Evolutionary conservation across 2,797 vertebrate species (phyloP), one percentile per base, ranked within the genome.

Genomic region (Cossypha polioptera): DNA sequence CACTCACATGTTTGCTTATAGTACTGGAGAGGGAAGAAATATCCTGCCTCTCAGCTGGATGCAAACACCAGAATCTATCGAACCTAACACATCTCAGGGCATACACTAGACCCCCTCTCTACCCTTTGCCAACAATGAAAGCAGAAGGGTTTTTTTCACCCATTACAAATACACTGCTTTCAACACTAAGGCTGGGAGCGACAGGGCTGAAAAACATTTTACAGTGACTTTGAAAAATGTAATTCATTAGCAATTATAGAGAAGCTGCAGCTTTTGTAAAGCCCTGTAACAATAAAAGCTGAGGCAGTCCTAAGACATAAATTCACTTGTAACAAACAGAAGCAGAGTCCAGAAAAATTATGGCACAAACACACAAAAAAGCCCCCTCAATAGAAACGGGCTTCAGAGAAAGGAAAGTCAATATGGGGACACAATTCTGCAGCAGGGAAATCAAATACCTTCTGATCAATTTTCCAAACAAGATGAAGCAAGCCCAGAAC

Each of bases 241-340:
- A 92, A 86, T 82, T 96, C 43, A 79, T 89, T 89, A 76, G 51
- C 69, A 94, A 84, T 95, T 94, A 88, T 13, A 79, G 73, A 89
- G 71, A 78, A 96, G 85, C 19, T 53, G 29, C 57, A 88, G 73
- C 57, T 85, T 85, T 82, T 84, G 67, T 85, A 86, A 78, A 94
- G 71, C 67, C 29, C 28, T 36, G 24, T 69, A 78, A 94, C 65
- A 92, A 90, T n/a, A 63, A 86, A 78, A 94, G 86, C 45, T 5
- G 2, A 82, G 36, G 67, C 33, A 76, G 35, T 18, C 35, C n/a
- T 85, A 79, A 79, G 59, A 73, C 45, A 63, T 74, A 94, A 92
- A 92, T 69, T 69, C 48, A 67, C 16, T 14, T 76, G 17, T 42
- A 71, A 90, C 43, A 92, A 75, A 72, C 2, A 13, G 51, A 53